Conservation (phyloP, 2,888 invertebrate species). For the Agonum fuliginosum region DNA sequence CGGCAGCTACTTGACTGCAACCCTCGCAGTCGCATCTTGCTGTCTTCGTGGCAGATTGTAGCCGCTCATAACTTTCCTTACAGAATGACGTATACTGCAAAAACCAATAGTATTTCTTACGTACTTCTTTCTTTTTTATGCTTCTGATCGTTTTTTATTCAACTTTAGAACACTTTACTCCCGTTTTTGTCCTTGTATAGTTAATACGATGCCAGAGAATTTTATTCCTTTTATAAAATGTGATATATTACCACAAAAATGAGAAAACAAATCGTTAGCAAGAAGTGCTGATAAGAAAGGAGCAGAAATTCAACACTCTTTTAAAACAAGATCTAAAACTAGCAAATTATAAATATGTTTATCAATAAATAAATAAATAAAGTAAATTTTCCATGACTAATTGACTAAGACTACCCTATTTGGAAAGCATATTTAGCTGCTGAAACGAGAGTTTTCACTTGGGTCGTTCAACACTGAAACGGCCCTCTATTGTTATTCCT, state of each 20-base stretch:
- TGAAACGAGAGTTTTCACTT: slow-evolving; percentile 43
- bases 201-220: slow-evolving; percentile 5
- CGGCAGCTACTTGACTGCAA: background rate
- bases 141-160: slow-evolving; percentile 53
- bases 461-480: slow-evolving; percentile 40
- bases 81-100: slow-evolving; percentile 50
- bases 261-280: slow-evolving; percentile 17
- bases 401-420: no score
- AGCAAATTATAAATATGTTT: no score
- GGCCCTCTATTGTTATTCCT: slow-evolving; percentile 26
- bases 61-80: slow-evolving; percentile 54
- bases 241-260: slow-evolving; percentile 40
- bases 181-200: slow-evolving; percentile 40
- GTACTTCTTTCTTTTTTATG: slow-evolving; percentile 42
- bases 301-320: no score
- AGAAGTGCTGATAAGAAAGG: no score
- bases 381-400: no score
- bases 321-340: no score
- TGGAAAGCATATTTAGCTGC: no score
- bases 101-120: slow-evolving; percentile 40
- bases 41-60: slow-evolving; percentile 49
- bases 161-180: slow-evolving; percentile 53
- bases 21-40: background rate
- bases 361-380: no score
- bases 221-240: slow-evolving; percentile 34